Base-by-base conservation (phyloP, 2,113 vertebrate genomes). In the Psittacula cyanocephala region DNA sequence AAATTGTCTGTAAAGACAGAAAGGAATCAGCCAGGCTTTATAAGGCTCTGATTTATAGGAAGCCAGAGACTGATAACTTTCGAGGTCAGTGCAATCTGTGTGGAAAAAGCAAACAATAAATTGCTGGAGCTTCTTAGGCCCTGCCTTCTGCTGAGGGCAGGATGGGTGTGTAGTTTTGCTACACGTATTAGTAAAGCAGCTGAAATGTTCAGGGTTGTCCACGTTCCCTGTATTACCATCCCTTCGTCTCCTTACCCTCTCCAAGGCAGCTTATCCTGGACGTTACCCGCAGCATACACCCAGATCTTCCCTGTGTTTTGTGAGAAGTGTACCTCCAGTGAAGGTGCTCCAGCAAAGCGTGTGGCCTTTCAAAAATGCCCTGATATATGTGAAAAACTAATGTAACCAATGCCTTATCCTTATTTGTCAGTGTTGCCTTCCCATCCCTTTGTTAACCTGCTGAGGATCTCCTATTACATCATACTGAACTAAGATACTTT, bases 11-110 rank as follows among this genome's bases (percentile, higher is more conserved):
- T 55, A 12, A 17, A 33, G 80, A 43, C 72, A 83, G 82, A 94
- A 95, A 20, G 90, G 89, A 93, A 31, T 31, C 80, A 86, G 46
- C 68, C 72, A 77, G 86, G 65, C 74, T 87, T 72, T 69, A 18
- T 7, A 49, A 87, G 78, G 55, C 71, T 72, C 77, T 82, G 84
- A 69, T 87, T 95, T 90, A 67, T 11, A 11, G 68, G 85, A 29
- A 94, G 69, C 22, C 80, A 75, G 78, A 3, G 4, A 11, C 67
- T 57, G 60, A 11, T 83, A 81, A 71, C 27, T 83, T 82, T 25
- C 14, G 75, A 91, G 67, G 78, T 89, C 84, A 57, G 18, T 3
- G 1, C 39, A 33, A 31, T 37, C 65, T 46, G 43, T 3, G 0
- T 81, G 69, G 53, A 53, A 78, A 64, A 43, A 78, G 46, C 41